Base-by-base conservation (phyloP, 2,888 invertebrate species). In the Pandemis corylana region DNA sequence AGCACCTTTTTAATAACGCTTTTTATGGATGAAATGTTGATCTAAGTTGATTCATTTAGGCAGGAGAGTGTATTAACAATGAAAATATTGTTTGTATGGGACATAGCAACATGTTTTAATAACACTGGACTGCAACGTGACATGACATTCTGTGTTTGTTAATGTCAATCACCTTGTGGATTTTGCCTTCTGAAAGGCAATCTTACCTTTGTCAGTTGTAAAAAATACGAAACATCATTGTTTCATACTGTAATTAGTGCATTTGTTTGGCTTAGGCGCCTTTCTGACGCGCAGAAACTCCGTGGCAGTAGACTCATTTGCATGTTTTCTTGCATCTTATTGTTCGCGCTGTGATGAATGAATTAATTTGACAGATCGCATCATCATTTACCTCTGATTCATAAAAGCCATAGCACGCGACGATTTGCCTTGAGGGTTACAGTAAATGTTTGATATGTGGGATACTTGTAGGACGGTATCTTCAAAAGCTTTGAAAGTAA, bases 91-190 rank as follows among this genome's bases (percentile, higher is more conserved):
- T 56, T 56, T 59, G 4, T 59, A 28, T 20, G 5, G 12, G 28
- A 6, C 59, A 59, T 59, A 10, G 28, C 59, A 59, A 59, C 28
- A 59, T 10, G 28, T n/a, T 13, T 28, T 20, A 59, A 0, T 28
- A 28, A 59, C 20, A 28, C 59, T 12, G 10, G 10, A 5, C 28
- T 59, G 59, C 28, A 36, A 36, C 28, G 2, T 59, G 59, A 28
- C 59, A 59, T 28, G 12, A 59, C 59, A 59, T 10, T 28, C 12
- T 65, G 61, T 74, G 65, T 74, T 74, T 74, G 74, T 69, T 66
- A 65, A 74, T 62, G 74, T 69, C 74, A 74, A 74, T 74, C 74
- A 74, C 51, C 59, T 61, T 74, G 73, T 74, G 65, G 73, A 69
- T 65, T 69, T 74, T 64, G 61, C 59, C 41, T 61, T 69, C 15